These are phyloP conservation scores for Lochmaea capreae DNA, from an alignment of 2,888 invertebrate species.

Conservation along the genomic window DNA sequence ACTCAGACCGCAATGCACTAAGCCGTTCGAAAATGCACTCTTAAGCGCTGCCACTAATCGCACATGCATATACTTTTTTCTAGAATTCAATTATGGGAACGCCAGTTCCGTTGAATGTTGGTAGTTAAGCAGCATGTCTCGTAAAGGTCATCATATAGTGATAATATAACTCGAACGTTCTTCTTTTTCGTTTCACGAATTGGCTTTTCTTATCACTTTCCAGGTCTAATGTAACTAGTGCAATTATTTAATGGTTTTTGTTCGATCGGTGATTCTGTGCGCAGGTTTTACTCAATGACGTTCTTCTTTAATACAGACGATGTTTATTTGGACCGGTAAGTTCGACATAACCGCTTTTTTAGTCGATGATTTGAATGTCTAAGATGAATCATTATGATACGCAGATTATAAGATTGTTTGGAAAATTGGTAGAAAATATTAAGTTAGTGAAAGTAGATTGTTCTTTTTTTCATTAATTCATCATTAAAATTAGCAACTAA, in stretches of 20 bases:
- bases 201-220: background rate
- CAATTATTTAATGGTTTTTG: conserved; percentile 9
- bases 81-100: background rate
- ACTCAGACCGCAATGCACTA: no score
- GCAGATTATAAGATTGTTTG: no score
- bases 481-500: no score
- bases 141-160: background rate
- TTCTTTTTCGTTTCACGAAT: conserved; percentile 24
- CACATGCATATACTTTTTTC: background rate
- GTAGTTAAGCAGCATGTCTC: background rate
- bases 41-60: background rate
- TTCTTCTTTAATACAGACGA: conserved; percentile 21
- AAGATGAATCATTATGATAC: background rate
- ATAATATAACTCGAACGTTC: background rate
- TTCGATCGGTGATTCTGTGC: conserved; percentile 5
- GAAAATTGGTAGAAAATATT: no score
- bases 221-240: conserved; percentile 21
- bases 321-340: conserved; percentile 21
- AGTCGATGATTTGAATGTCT: background rate
- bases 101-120: background rate
- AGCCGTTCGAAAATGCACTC: background rate
- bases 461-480: no score
- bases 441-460: no score
- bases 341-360: background rate
- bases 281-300: conserved; percentile 22